phyloP scores from a whole-genome alignment of 1,140 invertebrate species.

The Drosophila punjabiensis region DNA sequence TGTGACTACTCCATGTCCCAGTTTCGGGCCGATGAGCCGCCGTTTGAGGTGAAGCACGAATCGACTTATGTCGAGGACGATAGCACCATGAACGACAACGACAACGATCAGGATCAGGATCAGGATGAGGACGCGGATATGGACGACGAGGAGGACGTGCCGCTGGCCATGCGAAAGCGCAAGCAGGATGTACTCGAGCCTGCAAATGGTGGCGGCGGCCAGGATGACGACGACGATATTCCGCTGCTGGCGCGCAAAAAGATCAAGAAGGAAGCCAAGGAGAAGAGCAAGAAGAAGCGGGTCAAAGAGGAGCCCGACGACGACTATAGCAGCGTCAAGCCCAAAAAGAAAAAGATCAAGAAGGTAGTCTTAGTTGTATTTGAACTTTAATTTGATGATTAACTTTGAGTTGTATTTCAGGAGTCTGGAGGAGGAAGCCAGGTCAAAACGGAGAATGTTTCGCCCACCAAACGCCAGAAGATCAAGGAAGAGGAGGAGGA shows the following conservation, averaged over 20 bases:
- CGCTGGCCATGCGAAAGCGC: conserved; percentile 88
- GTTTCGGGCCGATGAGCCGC: conserved; percentile 86
- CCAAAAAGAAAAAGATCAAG: conserved; percentile 87
- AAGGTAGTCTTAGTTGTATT: conserved; percentile 53
- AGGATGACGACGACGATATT: conserved; percentile 87
- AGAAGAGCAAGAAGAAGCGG: conserved; percentile 87
- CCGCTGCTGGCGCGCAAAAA: conserved; percentile 88
- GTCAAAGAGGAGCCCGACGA: conserved; percentile 88
- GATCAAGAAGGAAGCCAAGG: conserved; percentile 88
- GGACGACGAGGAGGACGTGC: conserved; percentile 91
- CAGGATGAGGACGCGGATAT: conserved; percentile 88
- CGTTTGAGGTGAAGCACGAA: conserved; percentile 77
- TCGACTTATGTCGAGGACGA: conserved; percentile 66
- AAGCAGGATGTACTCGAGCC: conserved; percentile 53
- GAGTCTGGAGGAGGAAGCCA: conserved; percentile 30
- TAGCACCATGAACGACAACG: conserved; percentile 60
- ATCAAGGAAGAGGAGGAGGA: conserved; percentile 92
- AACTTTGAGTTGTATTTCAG: conserved; percentile 9
- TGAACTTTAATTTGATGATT: background rate
- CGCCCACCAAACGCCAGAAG: conserved; percentile 89
- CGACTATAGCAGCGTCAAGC: conserved; percentile 86
- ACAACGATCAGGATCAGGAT: conserved; percentile 87
- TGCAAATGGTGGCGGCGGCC: conserved; percentile 16
- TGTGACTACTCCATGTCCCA: conserved; percentile 89
- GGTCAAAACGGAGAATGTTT: conserved; percentile 69